Evolutionary conservation across 2,113 vertebrate species (phyloP), one percentile per base, ranked within the genome.

Genomic region (Kryptolebias marmoratus): DNA sequence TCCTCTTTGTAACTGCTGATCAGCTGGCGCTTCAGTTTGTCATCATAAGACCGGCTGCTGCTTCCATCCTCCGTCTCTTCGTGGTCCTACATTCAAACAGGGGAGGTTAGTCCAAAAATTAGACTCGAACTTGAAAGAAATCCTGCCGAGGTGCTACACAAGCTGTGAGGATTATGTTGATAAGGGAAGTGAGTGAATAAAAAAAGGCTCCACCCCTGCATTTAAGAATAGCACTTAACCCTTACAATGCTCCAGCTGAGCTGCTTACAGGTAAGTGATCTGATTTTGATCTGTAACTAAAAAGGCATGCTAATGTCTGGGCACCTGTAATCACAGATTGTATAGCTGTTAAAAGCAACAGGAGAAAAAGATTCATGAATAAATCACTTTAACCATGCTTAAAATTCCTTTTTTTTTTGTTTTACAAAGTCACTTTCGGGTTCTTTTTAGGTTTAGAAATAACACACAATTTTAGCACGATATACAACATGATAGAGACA

Each of bases 51-150:
- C 13, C 12, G 55, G n/a, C 59, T 0, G 4, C 68, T 45, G 62
- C 74, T 32, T 36, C 73, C 88, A 62, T 86, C 82, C 54, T 83
- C 78, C 1, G 36, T 36, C 16, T 67, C 85, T 67, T 92, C 84
- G 27, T 4, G 50, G 15, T 88, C 89, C 91, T 93, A 61, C 22
- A 68, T 52, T 54, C 16, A 86, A 7, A 75, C 18, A 78, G 13
- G 69, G 77, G 10, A 64, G 31, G 32, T 10, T n/a, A 63, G 30
- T 14, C 31, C 52, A 42, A 44, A 60, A 11, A 44, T 64, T 28
- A 58, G 13, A 22, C 39, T 44, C 31, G 22, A 12, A 12, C 47
- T 73, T 50, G 6, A n/a, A 32, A 66, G 36, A 55, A 58, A 65
- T 45, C n/a, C 9, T 27, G 60, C 42, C 53, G 6, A 64, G 44